These are phyloP conservation scores for Deroplatys truncata DNA, from an alignment of 2,888 invertebrate species.

Conservation along the genomic window DNA sequence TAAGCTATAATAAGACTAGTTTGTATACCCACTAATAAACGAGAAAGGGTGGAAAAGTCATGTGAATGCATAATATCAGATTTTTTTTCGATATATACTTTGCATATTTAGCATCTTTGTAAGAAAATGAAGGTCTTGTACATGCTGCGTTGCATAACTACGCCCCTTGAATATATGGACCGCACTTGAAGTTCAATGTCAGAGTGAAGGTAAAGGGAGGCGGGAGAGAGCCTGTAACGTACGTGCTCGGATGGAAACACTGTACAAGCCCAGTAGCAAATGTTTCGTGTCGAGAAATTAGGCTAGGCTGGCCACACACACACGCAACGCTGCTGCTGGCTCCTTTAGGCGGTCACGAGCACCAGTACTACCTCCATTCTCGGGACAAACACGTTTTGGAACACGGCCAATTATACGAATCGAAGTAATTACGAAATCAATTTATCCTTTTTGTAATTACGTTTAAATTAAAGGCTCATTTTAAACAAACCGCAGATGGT, in stretches of 20 bases:
- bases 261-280: slow-evolving; percentile 19
- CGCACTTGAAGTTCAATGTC: too few relatives aligned
- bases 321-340: slow-evolving; percentile 14
- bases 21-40: too few relatives aligned
- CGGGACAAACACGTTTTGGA: background rate
- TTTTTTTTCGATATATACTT: too few relatives aligned
- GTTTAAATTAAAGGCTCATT: background rate
- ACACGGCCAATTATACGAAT: background rate
- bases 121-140: too few relatives aligned
- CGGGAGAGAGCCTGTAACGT: slow-evolving; percentile 7
- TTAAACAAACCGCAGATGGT: background rate
- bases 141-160: too few relatives aligned
- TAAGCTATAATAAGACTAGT: too few relatives aligned
- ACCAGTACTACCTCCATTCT: background rate
- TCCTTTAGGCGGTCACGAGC: slow-evolving; percentile 12
- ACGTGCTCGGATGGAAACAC: slow-evolving; percentile 10
- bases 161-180: too few relatives aligned
- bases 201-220: too few relatives aligned
- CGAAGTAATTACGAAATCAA: background rate
- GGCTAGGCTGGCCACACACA: slow-evolving; percentile 10
- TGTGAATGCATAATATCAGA: too few relatives aligned
- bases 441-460: background rate
- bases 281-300: slow-evolving; percentile 21
- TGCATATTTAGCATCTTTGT: too few relatives aligned
- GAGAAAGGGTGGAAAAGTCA: too few relatives aligned